Percentiles rank a stretch among this genome's conserved stretches.
phyloP scores from a whole-genome alignment of 2,797 vertebrate genomes.

The Mormyrops attenuatus region DNA sequence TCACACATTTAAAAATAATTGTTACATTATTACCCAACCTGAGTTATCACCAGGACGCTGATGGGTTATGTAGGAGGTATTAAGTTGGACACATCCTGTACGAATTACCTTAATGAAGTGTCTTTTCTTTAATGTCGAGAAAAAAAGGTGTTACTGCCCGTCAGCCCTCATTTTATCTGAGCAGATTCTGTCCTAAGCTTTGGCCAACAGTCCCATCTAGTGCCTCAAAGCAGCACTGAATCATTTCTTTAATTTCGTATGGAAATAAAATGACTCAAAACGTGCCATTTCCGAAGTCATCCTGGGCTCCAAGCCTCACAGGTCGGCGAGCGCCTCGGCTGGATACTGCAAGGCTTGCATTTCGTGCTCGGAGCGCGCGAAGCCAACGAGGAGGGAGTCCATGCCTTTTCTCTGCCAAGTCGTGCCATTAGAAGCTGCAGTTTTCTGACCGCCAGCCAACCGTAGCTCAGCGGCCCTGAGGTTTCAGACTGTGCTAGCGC shows the following conservation, averaged over 20 bases:
- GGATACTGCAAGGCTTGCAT: neutral
- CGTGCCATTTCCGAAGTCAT: neutral
- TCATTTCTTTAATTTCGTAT: neutral
- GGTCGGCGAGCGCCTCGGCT: neutral
- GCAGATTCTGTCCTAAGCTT: neutral
- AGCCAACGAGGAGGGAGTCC: neutral
- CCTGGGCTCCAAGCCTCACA: neutral
- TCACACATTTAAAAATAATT: constrained; percentile 11
- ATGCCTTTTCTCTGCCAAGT: neutral
- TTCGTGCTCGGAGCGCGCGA: neutral
- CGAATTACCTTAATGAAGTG: neutral
- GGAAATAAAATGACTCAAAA: neutral
- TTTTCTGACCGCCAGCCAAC: neutral
- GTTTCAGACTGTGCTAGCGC: neutral
- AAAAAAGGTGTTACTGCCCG: neutral
- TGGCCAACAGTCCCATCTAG: constrained; percentile 17
- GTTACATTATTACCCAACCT: neutral
- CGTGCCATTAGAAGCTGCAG: neutral
- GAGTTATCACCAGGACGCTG: neutral
- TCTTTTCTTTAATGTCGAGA: neutral
- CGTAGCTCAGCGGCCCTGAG: neutral
- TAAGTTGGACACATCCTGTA: neutral
- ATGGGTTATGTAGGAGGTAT: neutral
- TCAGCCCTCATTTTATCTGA: neutral
- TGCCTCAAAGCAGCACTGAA: constrained; percentile 10